These are phyloP conservation scores for Eurytoma adleriae DNA, from an alignment of 2,888 invertebrate species.

Conservation along the genomic window DNA sequence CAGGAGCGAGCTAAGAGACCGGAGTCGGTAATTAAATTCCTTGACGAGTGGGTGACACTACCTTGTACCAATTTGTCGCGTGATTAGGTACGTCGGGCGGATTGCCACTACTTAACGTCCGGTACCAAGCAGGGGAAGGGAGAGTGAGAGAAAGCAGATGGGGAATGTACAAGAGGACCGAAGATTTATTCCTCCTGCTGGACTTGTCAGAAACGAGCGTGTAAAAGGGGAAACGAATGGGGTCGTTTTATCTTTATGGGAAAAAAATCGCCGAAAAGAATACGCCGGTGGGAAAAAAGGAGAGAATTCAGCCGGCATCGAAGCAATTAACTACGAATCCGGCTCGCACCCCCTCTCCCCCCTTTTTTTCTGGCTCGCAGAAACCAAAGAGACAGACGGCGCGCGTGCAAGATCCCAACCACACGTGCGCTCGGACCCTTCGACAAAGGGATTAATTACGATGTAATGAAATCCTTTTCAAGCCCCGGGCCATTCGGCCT, in stretches of 20 bases:
- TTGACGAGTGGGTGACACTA: conserved; percentile 59
- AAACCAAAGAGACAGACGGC: background rate
- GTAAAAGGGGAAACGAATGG: background rate
- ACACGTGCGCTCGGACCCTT: background rate
- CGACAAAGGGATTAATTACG: conserved; percentile 47
- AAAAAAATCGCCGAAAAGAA: conserved; percentile 8
- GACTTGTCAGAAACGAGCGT: conserved; percentile 36
- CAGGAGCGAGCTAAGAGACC: background rate
- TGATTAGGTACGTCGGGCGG: conserved; percentile 57
- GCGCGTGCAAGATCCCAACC: background rate
- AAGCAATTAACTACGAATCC: conserved; percentile 33
- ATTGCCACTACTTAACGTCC: conserved; percentile 43
- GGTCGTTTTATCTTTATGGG: conserved; percentile 31
- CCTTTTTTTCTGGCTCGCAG: background rate
- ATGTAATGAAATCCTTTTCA: conserved; percentile 43
- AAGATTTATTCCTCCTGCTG: conserved; percentile 29
- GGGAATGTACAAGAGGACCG: background rate
- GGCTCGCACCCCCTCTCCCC: background rate
- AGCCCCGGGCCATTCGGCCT: background rate
- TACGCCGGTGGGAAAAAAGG: background rate
- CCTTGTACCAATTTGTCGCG: conserved; percentile 61
- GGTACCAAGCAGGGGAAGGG: background rate
- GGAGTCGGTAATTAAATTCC: conserved; percentile 62
- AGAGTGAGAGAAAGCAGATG: too few species aligned
- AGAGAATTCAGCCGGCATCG: conserved; percentile 10